Evolutionary conservation across 2,888 invertebrate genomes (phyloP).

Genomic region (Entomobrya proxima): DNA sequence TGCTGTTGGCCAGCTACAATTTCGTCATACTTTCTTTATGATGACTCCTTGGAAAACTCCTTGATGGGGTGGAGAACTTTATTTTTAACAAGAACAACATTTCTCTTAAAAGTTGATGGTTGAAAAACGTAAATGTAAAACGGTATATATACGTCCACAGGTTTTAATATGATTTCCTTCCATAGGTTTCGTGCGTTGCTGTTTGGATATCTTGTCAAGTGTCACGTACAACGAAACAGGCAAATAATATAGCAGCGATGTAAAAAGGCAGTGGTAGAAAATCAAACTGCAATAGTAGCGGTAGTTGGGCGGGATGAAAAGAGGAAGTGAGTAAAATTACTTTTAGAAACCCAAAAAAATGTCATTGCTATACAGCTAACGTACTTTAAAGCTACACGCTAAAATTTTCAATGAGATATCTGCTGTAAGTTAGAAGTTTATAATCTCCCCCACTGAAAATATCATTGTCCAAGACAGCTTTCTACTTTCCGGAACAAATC

Average conservation of each 20-base stretch:
- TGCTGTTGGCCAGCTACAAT: constrained; percentile 11
- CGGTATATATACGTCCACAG: background rate
- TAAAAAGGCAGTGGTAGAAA: background rate
- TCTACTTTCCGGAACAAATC: background rate
- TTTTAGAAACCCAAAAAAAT: background rate
- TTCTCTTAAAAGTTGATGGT: background rate
- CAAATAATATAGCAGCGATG: background rate
- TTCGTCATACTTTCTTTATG: constrained; percentile 17
- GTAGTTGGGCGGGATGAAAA: background rate
- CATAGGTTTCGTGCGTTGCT: background rate
- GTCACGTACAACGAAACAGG: background rate
- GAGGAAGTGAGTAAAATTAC: background rate
- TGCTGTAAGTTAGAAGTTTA: background rate
- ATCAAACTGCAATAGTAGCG: background rate
- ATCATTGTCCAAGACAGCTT: no score
- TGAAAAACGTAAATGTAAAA: background rate
- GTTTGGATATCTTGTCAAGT: background rate
- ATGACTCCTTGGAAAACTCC: background rate
- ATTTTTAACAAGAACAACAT: constrained; percentile 5
- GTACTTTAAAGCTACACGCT: background rate
- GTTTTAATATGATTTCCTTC: background rate
- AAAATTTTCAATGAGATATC: background rate
- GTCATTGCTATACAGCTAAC: background rate
- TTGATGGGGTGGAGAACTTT: background rate
- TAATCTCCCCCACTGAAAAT: background rate